Percentiles rank a stretch among this genome's conserved stretches.
These are phyloP conservation scores for Eupithecia centaureata DNA, from an alignment of 2,888 invertebrate genomes.

Conservation along the genomic window DNA sequence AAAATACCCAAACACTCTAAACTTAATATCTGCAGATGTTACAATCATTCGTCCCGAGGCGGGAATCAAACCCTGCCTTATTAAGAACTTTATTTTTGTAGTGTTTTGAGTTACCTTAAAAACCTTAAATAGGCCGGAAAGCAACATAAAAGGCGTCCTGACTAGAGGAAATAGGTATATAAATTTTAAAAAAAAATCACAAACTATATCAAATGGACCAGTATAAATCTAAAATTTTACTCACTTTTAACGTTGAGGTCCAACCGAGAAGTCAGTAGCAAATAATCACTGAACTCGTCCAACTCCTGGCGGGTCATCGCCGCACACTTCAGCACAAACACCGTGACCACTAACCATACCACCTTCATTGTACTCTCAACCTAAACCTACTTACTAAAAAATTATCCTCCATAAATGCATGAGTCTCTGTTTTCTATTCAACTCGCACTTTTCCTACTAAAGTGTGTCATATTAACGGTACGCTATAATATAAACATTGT, in stretches of 20 bases:
- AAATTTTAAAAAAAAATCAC: no score
- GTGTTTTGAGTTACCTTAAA: no score
- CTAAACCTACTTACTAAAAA: slow-evolving; percentile 39
- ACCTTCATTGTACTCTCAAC: slow-evolving; percentile 59
- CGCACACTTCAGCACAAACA: slow-evolving; percentile 66
- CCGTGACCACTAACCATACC: slow-evolving; percentile 57
- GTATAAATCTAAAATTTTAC: slow-evolving; percentile 41
- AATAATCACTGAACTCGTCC: slow-evolving; percentile 73
- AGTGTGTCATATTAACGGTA: slow-evolving; percentile 68
- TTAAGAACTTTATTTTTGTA: no score
- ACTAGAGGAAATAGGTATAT: no score
- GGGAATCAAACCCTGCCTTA: no score
- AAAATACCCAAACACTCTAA: no score
- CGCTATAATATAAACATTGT: slow-evolving; percentile 46
- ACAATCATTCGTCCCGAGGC: no score
- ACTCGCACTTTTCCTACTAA: slow-evolving; percentile 53
- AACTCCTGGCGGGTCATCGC: slow-evolving; percentile 69
- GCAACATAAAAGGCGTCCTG: no score
- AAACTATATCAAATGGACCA: neutral
- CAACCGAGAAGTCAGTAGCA: slow-evolving; percentile 71
- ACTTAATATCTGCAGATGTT: no score
- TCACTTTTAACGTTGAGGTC: slow-evolving; percentile 77
- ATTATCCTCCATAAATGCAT: slow-evolving; percentile 50
- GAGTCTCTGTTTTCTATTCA: slow-evolving; percentile 48
- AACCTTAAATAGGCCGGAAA: no score